Percentiles rank a stretch among this genome's conserved stretches.
phyloP scores from a whole-genome alignment of 2,113 vertebrate species.

The Rhizomys pruinosus region DNA sequence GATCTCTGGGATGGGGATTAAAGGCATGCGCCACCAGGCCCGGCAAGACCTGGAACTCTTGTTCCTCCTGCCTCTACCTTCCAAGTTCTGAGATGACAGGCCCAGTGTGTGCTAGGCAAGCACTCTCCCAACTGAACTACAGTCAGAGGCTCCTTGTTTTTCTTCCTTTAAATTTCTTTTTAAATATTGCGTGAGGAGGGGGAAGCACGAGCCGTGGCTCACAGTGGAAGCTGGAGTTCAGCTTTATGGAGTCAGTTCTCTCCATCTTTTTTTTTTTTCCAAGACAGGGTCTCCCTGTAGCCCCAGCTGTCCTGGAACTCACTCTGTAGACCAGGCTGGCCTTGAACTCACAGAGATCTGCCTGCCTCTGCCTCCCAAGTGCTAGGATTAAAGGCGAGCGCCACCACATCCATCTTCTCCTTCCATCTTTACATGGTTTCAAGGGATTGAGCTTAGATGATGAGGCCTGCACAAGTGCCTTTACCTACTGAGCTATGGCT shows the following conservation, averaged over 20 bases:
- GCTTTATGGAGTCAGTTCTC: background rate
- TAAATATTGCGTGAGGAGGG: background rate
- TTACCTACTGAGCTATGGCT: background rate
- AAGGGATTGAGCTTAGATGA: background rate
- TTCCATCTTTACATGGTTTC: background rate
- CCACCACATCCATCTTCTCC: no score
- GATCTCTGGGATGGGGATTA: background rate
- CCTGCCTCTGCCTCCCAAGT: no score
- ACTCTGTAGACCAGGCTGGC: no score
- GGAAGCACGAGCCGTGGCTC: background rate
- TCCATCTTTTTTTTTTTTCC: no score
- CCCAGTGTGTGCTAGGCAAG: background rate
- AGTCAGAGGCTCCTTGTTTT: background rate
- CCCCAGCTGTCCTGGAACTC: no score
- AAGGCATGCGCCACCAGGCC: no score
- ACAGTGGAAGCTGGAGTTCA: background rate
- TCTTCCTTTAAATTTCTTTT: background rate
- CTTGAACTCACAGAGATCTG: no score
- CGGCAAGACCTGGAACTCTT: no score
- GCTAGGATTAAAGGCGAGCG: no score
- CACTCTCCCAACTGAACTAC: background rate
- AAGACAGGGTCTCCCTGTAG: no score
- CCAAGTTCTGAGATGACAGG: background rate
- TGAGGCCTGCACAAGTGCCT: background rate
- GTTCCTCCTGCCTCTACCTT: background rate